Evolutionary conservation across 2,888 invertebrate genomes (phyloP), one percentile per base, ranked within the genome.

Genomic region (Ornithoptera alexandrae): DNA sequence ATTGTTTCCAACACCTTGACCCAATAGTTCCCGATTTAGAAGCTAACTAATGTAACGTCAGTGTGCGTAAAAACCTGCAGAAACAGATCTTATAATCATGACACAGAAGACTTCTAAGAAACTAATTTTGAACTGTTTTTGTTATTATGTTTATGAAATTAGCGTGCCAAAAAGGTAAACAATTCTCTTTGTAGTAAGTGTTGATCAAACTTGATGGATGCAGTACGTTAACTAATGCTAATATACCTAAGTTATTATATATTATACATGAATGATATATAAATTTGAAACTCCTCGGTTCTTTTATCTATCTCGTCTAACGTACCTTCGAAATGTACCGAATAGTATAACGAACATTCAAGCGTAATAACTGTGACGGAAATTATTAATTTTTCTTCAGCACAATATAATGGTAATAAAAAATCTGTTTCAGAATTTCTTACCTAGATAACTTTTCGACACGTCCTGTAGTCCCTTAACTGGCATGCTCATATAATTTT

Each of bases 1-100:
- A 58, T 59, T 65, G 65, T 65, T 46, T 58, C 22, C 1, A 58
- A 58, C 58, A 46, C 65, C 65, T 65, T 65, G 65, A 65, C 58
- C 65, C 18, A 58, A 65, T 58, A 65, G 58, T 24, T 42, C 58
- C 58, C 18, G n/a, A 58, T 65, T 46, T 65, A 65, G 65, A 58
- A 20, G 58, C 17, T 39, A 39, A 39, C 20, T n/a, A 22, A 22
- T 18, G 46, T n/a, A 22, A 58, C 24, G 22, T 42, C 20, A 42
- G 39, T 57, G n/a, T 42, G 42, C 46, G 46, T 46, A 59, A 57
- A 30, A 46, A 46, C 46, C 24, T 39, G 12, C 42, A 39, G 46
- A 65, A 58, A 58, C 42, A 24, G 42, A 58, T 58, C 42, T 58
- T 24, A 24, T 58, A 24, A 24, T 58, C 12, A 22, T 58, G 22